Conservation (phyloP, 1,140 invertebrate genomes). For the Drosophila carrolli region DNA sequence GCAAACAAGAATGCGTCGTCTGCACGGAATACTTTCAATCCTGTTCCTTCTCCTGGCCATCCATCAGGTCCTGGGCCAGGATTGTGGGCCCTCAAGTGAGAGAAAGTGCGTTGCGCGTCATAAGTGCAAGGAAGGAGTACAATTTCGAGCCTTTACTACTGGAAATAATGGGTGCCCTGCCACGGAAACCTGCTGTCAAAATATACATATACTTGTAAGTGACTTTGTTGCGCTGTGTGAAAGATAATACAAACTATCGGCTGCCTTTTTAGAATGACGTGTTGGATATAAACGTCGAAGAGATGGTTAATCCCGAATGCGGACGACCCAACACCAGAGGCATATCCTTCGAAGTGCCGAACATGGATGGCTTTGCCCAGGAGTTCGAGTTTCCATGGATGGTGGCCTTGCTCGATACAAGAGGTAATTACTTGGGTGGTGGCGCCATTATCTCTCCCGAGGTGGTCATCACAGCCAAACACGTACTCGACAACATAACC, state of each 20-base stretch:
- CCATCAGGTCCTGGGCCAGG: too few species aligned
- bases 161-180: constrained; percentile 2
- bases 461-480: constrained; percentile 88
- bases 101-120: not conserved
- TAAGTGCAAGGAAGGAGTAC: not conserved
- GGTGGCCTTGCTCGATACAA: too few species aligned
- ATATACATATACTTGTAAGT: not conserved
- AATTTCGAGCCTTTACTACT: too few species aligned
- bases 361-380: not conserved
- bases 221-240: too few species aligned
- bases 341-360: not conserved
- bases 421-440: constrained; percentile 88
- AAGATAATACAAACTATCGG: too few species aligned
- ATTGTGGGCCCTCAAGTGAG: too few species aligned
- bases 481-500: too few species aligned
- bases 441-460: constrained; percentile 88
- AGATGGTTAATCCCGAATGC: not conserved
- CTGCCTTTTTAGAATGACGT: not conserved
- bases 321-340: not conserved
- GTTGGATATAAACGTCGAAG: not conserved
- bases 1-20: not conserved
- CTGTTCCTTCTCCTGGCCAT: not conserved
- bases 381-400: constrained; percentile 94
- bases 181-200: constrained; percentile 1
- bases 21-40: not conserved